These are phyloP conservation scores for Semicossyphus pulcher DNA, from an alignment of 2,113 vertebrate genomes.

Conservation along the genomic window DNA sequence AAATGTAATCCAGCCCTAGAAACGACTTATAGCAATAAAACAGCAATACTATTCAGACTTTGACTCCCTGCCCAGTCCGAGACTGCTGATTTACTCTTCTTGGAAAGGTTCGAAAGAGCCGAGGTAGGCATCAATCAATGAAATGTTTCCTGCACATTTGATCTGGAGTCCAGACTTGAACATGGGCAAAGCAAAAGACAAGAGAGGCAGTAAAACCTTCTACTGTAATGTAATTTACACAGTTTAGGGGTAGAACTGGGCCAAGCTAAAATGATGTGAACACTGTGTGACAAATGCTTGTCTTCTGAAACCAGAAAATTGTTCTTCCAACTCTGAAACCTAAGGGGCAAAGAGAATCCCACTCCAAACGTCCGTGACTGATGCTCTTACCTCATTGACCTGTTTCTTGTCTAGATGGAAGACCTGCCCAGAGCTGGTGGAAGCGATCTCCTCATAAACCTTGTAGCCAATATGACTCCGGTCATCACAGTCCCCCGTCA, in stretches of 20 bases:
- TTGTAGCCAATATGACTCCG: constrained; percentile 94
- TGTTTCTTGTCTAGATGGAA: constrained; percentile 99
- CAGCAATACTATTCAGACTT: constrained; percentile 14
- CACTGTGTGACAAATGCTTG: not conserved
- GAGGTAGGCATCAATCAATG: constrained; percentile 48
- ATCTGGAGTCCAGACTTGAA: constrained; percentile 42
- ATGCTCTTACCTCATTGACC: constrained; percentile 95
- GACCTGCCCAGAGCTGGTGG: constrained; percentile 97
- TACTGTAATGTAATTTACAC: constrained; percentile 29
- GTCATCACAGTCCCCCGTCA: constrained; percentile 98
- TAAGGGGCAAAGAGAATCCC: not conserved
- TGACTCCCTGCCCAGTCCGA: constrained; percentile 8
- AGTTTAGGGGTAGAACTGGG: not conserved
- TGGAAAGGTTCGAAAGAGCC: constrained; percentile 46
- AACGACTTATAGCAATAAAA: constrained; percentile 25
- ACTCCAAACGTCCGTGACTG: not conserved
- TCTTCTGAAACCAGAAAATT: constrained; percentile 5
- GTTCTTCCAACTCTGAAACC: not conserved
- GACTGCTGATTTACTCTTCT: constrained; percentile 58
- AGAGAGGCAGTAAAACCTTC: constrained; percentile 46
- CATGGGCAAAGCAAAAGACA: constrained; percentile 22
- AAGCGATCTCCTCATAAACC: constrained; percentile 98
- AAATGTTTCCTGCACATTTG: constrained; percentile 46
- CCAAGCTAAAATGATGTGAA: constrained; percentile 20
- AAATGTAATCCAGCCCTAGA: not conserved